A percentile compares a stretch with the other conserved stretches of the same genome.
Conservation (phyloP, 2,888 invertebrate species). For the Lasioglossum lativentre region DNA sequence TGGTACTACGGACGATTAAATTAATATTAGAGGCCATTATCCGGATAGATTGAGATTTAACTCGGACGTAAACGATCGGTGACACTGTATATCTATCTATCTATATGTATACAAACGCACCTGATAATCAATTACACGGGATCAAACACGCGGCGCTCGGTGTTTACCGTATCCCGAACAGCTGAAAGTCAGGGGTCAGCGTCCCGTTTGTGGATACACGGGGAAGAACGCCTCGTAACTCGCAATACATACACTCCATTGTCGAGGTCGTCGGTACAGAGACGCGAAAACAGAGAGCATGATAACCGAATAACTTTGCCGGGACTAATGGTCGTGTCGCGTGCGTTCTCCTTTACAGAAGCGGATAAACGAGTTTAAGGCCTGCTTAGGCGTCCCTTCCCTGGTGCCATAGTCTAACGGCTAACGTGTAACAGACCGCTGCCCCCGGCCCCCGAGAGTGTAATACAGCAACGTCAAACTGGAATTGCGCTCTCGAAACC, state of each 20-base stretch:
- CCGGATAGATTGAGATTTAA: conserved; percentile 9
- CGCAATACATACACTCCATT: neutral
- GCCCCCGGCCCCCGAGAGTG: neutral
- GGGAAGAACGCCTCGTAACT: neutral
- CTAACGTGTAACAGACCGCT: neutral
- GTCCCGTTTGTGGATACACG: neutral
- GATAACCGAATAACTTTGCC: conserved; percentile 5
- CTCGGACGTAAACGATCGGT: neutral
- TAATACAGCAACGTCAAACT: conserved; percentile 11
- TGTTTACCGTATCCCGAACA: neutral
- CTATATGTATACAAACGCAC: neutral
- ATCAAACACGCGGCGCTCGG: neutral
- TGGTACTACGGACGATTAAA: conserved; percentile 11
- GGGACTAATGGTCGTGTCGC: neutral
- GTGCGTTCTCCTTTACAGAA: neutral
- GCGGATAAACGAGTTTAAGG: conserved; percentile 6
- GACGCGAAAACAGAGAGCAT: neutral
- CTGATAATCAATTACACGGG: neutral
- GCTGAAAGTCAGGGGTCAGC: conserved; percentile 2
- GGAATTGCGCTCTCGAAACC: conserved; percentile 10
- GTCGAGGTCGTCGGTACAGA: conserved; percentile 4
- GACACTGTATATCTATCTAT: neutral
- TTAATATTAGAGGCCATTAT: conserved; percentile 4
- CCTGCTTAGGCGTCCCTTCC: neutral
- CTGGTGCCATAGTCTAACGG: neutral